phyloP scores from a whole-genome alignment of 2,113 vertebrate genomes.

The Pomatostomus ruficeps region DNA sequence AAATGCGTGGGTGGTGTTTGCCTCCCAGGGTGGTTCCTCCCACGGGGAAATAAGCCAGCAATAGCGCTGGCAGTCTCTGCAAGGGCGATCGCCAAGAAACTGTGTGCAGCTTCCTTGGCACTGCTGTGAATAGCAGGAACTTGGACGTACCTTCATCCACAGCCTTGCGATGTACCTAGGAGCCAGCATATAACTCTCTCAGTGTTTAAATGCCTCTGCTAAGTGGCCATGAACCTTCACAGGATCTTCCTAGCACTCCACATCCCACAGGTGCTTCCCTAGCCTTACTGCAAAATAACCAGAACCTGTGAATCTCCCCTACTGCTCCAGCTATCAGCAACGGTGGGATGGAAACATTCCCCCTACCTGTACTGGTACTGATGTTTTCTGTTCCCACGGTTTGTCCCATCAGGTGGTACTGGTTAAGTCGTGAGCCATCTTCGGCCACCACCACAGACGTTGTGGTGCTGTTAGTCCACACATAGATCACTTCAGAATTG shows the following conservation, averaged over 20 bases:
- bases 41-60: neutral
- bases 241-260: neutral
- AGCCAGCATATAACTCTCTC: neutral
- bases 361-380: constrained; percentile 90
- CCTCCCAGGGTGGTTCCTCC: neutral
- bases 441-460: constrained; percentile 94
- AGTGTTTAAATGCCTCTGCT: neutral
- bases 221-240: neutral
- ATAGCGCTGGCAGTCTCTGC: neutral
- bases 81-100: neutral
- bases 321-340: neutral
- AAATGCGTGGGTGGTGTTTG: constrained; percentile 13
- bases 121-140: neutral
- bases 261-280: neutral
- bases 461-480: constrained; percentile 86
- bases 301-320: neutral
- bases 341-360: neutral
- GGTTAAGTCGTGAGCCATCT: constrained; percentile 92
- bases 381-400: constrained; percentile 91
- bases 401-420: constrained; percentile 93
- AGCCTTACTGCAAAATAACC: neutral
- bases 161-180: neutral
- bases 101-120: neutral
- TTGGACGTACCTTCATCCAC: neutral
- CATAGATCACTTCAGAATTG: constrained; percentile 91